Evolutionary conservation across 2,113 vertebrate genomes (phyloP).

Genomic region (Ranitomeya variabilis): DNA sequence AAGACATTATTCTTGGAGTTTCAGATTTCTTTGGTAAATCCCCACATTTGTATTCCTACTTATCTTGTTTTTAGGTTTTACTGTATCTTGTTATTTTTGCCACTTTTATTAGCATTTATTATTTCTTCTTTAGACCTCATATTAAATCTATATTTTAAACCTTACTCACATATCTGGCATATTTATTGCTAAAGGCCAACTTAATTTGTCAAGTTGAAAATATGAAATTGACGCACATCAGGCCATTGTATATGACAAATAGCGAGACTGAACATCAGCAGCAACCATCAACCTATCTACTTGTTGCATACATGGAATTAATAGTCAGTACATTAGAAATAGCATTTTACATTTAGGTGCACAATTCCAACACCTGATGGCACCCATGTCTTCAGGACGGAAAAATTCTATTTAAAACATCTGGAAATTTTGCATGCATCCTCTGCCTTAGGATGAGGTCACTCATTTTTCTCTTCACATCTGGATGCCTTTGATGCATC

Average conservation of each 20-base stretch:
- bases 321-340: neutral
- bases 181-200: too few relatives aligned
- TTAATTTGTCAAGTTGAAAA: too few relatives aligned
- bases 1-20: too few relatives aligned
- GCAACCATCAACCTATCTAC: neutral
- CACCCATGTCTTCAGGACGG: neutral
- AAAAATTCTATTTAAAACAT: slow-evolving; percentile 30
- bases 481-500: slow-evolving; percentile 50
- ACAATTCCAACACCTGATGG: neutral
- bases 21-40: too few relatives aligned
- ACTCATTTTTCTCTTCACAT: slow-evolving; percentile 25
- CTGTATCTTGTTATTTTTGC: too few relatives aligned
- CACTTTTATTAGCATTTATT: too few relatives aligned
- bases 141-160: too few relatives aligned
- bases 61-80: too few relatives aligned
- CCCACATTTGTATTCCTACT: too few relatives aligned
- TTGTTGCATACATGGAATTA: neutral
- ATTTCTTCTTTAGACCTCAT: too few relatives aligned
- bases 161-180: too few relatives aligned
- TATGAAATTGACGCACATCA: neutral
- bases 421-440: slow-evolving; percentile 14
- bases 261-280: neutral
- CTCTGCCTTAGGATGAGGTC: slow-evolving; percentile 39
- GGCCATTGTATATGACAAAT: neutral
- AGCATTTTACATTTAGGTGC: neutral